Percentiles rank a stretch among this genome's conserved stretches.
phyloP scores from a whole-genome alignment of 2,888 invertebrate genomes.

The Nephrotoma guestfalica region DNA sequence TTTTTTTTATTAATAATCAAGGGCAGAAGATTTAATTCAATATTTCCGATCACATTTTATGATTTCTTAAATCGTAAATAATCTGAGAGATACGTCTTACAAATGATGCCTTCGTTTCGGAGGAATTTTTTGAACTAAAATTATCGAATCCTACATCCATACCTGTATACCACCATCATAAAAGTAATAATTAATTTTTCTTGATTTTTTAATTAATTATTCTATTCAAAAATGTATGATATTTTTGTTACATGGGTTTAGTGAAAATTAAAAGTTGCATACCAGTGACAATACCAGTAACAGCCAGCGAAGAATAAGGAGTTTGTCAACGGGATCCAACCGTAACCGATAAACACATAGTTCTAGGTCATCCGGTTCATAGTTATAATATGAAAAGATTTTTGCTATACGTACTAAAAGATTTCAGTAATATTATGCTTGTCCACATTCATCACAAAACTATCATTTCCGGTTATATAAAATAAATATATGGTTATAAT shows the following conservation, averaged over 20 bases:
- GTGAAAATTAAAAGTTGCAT: not conserved
- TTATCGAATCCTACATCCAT: no score
- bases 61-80: no score
- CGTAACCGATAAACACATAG: not conserved
- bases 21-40: no score
- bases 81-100: no score
- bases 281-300: no score
- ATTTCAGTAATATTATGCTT: not conserved
- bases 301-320: not conserved
- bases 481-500: not conserved
- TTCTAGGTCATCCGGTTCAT: not conserved
- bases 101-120: no score
- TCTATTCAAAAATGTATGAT: not conserved
- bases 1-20: no score
- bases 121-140: no score
- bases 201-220: not conserved
- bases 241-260: not conserved
- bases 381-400: not conserved
- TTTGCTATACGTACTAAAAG: not conserved
- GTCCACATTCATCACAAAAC: not conserved
- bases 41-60: no score
- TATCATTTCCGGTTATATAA: not conserved
- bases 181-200: not conserved
- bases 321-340: not conserved
- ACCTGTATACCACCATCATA: no score